These are phyloP conservation scores for Fistularia commersonii DNA, from an alignment of 2,797 vertebrate species.

Conservation along the genomic window DNA sequence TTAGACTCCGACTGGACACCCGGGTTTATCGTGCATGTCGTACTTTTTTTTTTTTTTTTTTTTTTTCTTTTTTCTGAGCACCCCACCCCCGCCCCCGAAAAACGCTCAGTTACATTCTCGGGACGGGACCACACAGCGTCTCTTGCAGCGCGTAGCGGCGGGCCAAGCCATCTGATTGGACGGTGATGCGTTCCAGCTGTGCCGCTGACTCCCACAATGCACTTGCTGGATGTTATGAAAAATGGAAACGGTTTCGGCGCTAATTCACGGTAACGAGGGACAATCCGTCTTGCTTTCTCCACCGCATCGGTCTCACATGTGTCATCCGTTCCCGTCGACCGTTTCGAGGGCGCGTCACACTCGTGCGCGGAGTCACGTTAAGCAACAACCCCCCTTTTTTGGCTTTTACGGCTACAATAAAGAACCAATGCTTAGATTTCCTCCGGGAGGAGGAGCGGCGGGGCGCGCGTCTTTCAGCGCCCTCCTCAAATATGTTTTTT, in stretches of 20 bases:
- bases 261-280: slow-evolving; percentile 10
- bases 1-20: slow-evolving; percentile 57
- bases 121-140: slow-evolving; percentile 48
- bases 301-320: slow-evolving; percentile 10
- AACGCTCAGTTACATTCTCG: slow-evolving; percentile 30
- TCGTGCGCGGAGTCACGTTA: slow-evolving; percentile 7
- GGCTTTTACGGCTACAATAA: slow-evolving; percentile 32
- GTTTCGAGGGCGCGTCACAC: slow-evolving; percentile 7
- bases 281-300: slow-evolving; percentile 21
- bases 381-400: slow-evolving; percentile 1
- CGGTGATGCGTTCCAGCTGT: slow-evolving; percentile 29
- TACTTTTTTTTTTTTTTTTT: slow-evolving; percentile 43
- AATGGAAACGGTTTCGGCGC: slow-evolving; percentile 24
- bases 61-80: slow-evolving; percentile 33
- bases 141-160: slow-evolving; percentile 18
- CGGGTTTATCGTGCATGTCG: slow-evolving; percentile 62
- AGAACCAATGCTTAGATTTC: slow-evolving; percentile 16
- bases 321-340: slow-evolving; percentile 13
- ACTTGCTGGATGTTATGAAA: slow-evolving; percentile 13
- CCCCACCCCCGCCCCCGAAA: slow-evolving; percentile 8
- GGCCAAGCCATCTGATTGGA: slow-evolving; percentile 36
- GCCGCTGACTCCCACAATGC: slow-evolving; percentile 34
- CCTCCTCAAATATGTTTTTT: slow-evolving; percentile 1
- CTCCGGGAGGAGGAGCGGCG: background rate
- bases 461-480: slow-evolving; percentile 5